phyloP scores from a whole-genome alignment of 2,888 invertebrate species.

The Ischnura elegans region DNA sequence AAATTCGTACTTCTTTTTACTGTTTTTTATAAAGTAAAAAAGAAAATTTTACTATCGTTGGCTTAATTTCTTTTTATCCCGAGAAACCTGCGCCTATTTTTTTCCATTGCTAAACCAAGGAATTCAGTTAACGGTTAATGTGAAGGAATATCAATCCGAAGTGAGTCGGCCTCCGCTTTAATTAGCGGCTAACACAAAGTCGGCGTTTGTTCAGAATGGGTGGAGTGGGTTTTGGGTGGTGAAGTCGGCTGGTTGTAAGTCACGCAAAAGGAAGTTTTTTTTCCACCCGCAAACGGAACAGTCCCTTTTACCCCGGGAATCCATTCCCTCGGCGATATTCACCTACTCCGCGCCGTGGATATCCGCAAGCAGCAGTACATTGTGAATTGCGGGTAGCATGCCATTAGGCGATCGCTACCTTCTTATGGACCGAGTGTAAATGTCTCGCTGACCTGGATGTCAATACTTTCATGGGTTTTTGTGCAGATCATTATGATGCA shows the following conservation, averaged over 20 bases:
- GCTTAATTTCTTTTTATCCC: too few relatives aligned
- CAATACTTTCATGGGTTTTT: too few relatives aligned
- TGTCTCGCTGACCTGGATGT: too few relatives aligned
- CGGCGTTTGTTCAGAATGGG: neutral
- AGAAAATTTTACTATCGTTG: too few relatives aligned
- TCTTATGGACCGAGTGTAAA: too few relatives aligned
- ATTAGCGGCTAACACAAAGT: neutral
- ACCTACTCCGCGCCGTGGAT: constrained; percentile 39
- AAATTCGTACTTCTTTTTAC: too few relatives aligned
- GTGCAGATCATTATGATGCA: too few relatives aligned
- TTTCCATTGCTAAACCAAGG: neutral
- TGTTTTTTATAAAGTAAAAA: too few relatives aligned
- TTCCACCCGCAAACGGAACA: too few relatives aligned
- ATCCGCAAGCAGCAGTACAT: constrained; percentile 9
- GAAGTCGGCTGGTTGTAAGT: neutral
- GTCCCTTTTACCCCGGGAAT: neutral
- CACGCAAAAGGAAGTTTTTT: constrained; percentile 18
- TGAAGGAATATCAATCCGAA: neutral
- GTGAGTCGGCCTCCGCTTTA: neutral
- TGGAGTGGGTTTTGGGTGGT: neutral
- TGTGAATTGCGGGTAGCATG: neutral
- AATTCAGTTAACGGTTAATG: neutral
- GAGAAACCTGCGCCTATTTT: neutral
- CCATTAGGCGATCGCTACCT: neutral
- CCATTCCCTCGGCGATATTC: neutral